A percentile compares a stretch with the other conserved stretches of the same genome.
phyloP scores from a whole-genome alignment of 2,113 vertebrate species.

The Tragelaphus strepsiceros region DNA sequence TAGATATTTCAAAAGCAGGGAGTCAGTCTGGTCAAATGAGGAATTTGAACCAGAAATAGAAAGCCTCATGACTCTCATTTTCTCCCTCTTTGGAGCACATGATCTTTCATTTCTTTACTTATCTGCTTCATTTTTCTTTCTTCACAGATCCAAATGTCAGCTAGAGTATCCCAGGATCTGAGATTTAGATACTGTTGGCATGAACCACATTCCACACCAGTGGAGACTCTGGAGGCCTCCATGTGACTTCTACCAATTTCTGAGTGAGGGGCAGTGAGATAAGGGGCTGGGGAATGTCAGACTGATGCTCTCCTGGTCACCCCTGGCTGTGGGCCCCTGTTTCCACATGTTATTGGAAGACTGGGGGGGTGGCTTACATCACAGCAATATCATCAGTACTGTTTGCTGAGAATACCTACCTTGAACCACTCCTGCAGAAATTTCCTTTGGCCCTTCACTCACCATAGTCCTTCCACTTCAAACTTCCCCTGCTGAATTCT shows the following conservation, averaged over 20 bases:
- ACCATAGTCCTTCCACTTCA: not conserved
- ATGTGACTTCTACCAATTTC: not conserved
- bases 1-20: not conserved
- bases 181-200: not conserved
- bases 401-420: not conserved
- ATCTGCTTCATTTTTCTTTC: not conserved
- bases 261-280: not conserved
- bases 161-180: not conserved
- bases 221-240: not conserved
- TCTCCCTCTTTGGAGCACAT: not conserved
- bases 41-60: not conserved
- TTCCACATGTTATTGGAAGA: not conserved
- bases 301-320: not conserved
- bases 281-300: not conserved
- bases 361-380: not conserved
- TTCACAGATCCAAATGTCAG: not conserved
- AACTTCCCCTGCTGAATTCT: not conserved
- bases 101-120: not conserved
- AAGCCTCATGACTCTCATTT: not conserved
- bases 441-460: conserved; percentile 5
- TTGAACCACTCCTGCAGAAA: not conserved
- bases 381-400: not conserved
- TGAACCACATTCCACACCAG: not conserved
- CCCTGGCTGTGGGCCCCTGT: not conserved
- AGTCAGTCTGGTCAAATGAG: conserved; percentile 5